Evolutionary conservation across 92 coral and sea anemone genomes (phyloP), one percentile per base, ranked within the genome.

Genomic region (Siderastrea siderea): DNA sequence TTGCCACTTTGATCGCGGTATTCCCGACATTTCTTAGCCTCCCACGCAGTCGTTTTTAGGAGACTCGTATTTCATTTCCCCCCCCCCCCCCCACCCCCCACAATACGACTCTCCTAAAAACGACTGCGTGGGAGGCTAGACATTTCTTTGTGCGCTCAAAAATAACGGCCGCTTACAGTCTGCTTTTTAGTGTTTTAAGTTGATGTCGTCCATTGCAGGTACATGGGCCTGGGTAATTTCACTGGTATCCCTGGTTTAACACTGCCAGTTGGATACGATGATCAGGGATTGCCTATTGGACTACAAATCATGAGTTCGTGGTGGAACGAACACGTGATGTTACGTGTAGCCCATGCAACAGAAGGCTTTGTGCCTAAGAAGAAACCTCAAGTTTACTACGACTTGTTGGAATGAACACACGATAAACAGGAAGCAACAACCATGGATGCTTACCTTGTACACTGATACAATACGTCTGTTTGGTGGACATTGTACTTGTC

Each of bases 261-360:
- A 3, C 79, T 97, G 9, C 99, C 99, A 26, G 96, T 97, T 75
- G 99, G 99, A 0, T 97, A 97, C 79, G 97, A 94, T 71, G 87
- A 76, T 81, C 83, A 89, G 46, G 98, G 95, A 55, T 96, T 97
- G 80, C 99, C 99, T 79, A 94, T 97, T 74, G 93, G 95, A 73
- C 90, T 95, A 38, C 99, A 97, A 86, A 91, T 97, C 68, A 97
- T 97, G 98, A 92, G 97, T 68, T 93, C 98, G 1, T 97, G 99
- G 99, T 97, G 99, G 99, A 94, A 94, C n/a, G 99, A 97, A 47
- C 98, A 95, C 70, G 84, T 92, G 61, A 93, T 94, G 94, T 88
- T 97, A 26, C 94, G 98, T 59, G 99, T 97, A 55, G 98, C 99
- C 14, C 92, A 95, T 75, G 91, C 94, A 60, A 79, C 91, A 16